phyloP scores from a whole-genome alignment of 2,888 invertebrate species.

The Muscina levida region DNA sequence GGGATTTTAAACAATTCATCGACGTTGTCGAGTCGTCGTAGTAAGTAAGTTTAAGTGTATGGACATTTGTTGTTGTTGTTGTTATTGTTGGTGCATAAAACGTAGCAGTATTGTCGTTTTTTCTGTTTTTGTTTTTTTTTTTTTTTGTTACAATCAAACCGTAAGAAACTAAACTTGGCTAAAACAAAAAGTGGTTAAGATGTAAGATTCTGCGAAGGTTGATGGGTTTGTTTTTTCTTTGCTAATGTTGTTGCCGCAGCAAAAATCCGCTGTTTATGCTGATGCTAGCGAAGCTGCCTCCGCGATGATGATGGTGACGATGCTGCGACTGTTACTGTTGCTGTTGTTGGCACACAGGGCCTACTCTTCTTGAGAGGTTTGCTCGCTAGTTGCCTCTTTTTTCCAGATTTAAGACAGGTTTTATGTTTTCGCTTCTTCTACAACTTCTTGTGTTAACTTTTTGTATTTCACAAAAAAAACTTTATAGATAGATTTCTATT shows the following conservation, averaged over 20 bases:
- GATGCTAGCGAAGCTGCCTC: background rate
- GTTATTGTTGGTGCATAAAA: conserved; percentile 15
- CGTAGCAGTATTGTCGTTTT: conserved; percentile 47
- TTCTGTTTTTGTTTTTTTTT: too few species aligned
- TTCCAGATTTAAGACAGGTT: conserved; percentile 60
- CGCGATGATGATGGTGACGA: too few species aligned
- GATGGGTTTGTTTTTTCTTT: conserved; percentile 59
- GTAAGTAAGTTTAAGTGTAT: background rate
- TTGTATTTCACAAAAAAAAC: conserved; percentile 29
- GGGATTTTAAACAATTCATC: background rate
- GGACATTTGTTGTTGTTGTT: conserved; percentile 16
- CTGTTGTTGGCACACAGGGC: conserved; percentile 56
- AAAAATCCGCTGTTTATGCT: background rate
- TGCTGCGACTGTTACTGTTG: conserved; percentile 20
- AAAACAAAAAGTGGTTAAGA: conserved; percentile 56
- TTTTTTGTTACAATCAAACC: conserved; percentile 57
- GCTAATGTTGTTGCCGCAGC: background rate
- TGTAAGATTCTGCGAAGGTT: conserved; percentile 65
- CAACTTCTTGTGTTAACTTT: background rate
- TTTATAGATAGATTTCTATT: conserved; percentile 56
- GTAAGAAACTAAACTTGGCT: conserved; percentile 48
- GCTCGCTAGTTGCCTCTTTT: conserved; percentile 24
- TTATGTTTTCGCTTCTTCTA: conserved; percentile 41
- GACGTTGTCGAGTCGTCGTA: conserved; percentile 8
- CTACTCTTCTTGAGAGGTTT: conserved; percentile 44